Evolutionary conservation across 35 echinoderm and acorn worm species (phyloP).

Genomic region (Lytechinus pictus): DNA sequence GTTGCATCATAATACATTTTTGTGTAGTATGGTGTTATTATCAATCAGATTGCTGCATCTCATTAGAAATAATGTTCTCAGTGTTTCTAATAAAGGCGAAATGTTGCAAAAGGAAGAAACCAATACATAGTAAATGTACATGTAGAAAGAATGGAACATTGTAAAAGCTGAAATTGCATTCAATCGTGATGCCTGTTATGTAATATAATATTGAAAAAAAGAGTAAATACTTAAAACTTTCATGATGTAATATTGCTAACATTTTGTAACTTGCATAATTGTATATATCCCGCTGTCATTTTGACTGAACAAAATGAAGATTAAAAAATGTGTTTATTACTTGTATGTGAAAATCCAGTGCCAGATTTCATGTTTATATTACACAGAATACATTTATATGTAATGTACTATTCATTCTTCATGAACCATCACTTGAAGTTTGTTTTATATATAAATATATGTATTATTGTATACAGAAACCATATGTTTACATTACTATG

Average conservation of each 20-base stretch:
- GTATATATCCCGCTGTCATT: not conserved
- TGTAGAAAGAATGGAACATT: not conserved
- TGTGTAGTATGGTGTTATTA: not conserved
- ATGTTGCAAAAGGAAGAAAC: not conserved
- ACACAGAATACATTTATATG: slow-evolving; percentile 6
- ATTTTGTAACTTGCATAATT: not conserved
- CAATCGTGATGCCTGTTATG: not conserved
- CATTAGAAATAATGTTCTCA: not conserved
- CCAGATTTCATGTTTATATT: slow-evolving; percentile 6
- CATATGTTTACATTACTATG: slow-evolving; percentile 6
- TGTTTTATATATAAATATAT: slow-evolving; percentile 21
- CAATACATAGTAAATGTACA: not conserved
- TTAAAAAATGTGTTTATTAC: not conserved
- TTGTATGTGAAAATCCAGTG: not conserved
- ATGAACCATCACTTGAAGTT: not conserved
- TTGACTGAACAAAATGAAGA: not conserved
- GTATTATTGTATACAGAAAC: slow-evolving; percentile 20
- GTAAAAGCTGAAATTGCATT: slow-evolving; percentile 12
- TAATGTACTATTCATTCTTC: slow-evolving; percentile 9
- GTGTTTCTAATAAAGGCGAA: not conserved
- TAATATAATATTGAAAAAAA: not conserved
- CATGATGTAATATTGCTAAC: not conserved
- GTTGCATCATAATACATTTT: not conserved
- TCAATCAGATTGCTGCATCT: not conserved
- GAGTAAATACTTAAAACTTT: slow-evolving; percentile 6